Evolutionary conservation across 1,140 invertebrate genomes (phyloP).

Genomic region (Akabosia matsudoensis): DNA sequence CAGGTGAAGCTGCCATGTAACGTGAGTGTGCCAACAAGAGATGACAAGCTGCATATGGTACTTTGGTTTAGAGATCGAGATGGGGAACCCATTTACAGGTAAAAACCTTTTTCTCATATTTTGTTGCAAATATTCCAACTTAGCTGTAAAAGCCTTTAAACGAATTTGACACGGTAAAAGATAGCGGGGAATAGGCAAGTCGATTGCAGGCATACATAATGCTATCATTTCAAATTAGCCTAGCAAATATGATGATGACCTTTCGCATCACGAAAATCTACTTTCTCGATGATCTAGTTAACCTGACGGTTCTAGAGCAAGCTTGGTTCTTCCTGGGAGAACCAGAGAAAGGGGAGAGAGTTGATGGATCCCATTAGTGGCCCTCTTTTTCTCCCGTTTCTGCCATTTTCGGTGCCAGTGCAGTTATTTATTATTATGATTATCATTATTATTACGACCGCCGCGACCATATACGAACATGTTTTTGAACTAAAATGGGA

Average conservation of each 20-base stretch:
- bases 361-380: conserved; percentile 15
- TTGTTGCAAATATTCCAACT: no score
- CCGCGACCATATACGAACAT: no score
- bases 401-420: not conserved
- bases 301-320: no score
- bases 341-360: not conserved
- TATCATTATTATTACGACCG: no score
- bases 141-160: no score
- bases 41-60: conserved; percentile 79
- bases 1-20: conserved; percentile 76
- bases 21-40: conserved; percentile 68
- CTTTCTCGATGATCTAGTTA: not conserved
- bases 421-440: not conserved
- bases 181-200: no score
- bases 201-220: no score
- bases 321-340: not conserved
- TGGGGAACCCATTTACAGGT: conserved; percentile 80
- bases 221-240: conserved; percentile 16
- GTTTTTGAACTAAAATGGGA: no score
- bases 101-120: conserved; percentile 48
- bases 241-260: conserved; percentile 20
- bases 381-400: not conserved
- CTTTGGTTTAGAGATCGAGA: conserved; percentile 77
- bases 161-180: no score
- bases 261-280: conserved; percentile 12